phyloP scores from a whole-genome alignment of 1,140 invertebrate genomes.

The Chlorops oryzae region DNA sequence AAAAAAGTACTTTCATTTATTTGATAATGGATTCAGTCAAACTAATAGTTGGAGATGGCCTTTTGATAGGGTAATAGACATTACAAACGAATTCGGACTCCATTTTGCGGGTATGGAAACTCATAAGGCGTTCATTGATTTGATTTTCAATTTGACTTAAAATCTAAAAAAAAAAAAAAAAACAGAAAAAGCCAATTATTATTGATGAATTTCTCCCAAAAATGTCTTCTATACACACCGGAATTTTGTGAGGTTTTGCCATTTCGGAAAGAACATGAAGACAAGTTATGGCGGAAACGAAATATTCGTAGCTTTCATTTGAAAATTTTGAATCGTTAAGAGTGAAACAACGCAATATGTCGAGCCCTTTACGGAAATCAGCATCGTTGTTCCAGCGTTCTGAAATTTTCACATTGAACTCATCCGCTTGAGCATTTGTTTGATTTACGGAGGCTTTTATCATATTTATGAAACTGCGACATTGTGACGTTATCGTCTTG shows the following conservation, averaged over 20 bases:
- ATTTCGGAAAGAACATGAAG: slow-evolving; percentile 23
- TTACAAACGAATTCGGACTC: slow-evolving; percentile 39
- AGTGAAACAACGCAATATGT: neutral
- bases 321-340: neutral
- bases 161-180: neutral
- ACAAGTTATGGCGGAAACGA: slow-evolving; percentile 27
- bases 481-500: neutral
- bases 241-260: slow-evolving; percentile 22
- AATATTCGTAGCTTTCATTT: slow-evolving; percentile 30
- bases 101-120: slow-evolving; percentile 27
- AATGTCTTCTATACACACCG: slow-evolving; percentile 12
- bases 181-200: neutral
- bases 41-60: too few species aligned
- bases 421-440: neutral
- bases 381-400: slow-evolving; percentile 7
- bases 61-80: slow-evolving; percentile 34
- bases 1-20: too few species aligned
- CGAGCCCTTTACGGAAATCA: slow-evolving; percentile 13
- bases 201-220: neutral
- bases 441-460: neutral
- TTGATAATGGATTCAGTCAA: too few species aligned
- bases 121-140: slow-evolving; percentile 29
- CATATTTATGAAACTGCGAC: slow-evolving; percentile 3
- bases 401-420: slow-evolving; percentile 7
- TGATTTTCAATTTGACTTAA: slow-evolving; percentile 24